These are phyloP conservation scores for Tanypteryx hageni DNA, from an alignment of 2,888 invertebrate species.

Conservation along the genomic window DNA sequence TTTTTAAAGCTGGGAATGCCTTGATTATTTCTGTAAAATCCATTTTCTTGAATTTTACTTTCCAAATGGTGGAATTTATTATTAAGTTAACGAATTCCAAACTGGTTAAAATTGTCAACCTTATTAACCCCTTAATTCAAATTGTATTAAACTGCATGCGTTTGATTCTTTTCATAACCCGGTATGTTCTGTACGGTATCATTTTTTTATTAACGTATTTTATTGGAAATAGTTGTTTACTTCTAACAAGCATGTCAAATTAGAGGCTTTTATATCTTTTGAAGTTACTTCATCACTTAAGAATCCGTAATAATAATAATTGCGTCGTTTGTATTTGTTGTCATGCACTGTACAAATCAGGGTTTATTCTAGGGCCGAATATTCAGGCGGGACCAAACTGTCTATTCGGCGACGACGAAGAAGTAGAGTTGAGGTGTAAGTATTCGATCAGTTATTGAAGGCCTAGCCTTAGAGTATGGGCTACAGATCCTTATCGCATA, in stretches of 20 bases:
- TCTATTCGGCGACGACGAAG: constrained; percentile 77
- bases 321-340: constrained; percentile 52
- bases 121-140: background rate
- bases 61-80: background rate
- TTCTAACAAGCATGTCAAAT: constrained; percentile 33
- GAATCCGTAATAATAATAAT: constrained; percentile 13
- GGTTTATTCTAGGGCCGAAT: constrained; percentile 79
- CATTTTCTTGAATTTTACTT: background rate
- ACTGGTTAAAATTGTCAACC: background rate
- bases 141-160: background rate
- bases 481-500: constrained; percentile 20
- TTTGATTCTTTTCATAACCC: constrained; percentile 27
- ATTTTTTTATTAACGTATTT: constrained; percentile 27
- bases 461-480: constrained; percentile 36
- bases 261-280: constrained; percentile 36
- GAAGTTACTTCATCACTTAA: constrained; percentile 7
- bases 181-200: constrained; percentile 65
- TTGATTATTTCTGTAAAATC: background rate
- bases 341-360: constrained; percentile 68
- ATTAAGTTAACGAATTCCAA: background rate
- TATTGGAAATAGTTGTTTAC: background rate
- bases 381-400: constrained; percentile 80
- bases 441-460: constrained; percentile 68
- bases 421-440: constrained; percentile 75
- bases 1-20: background rate